phyloP scores from a whole-genome alignment of 2,888 invertebrate genomes.

The Trichopria drosophilae region DNA sequence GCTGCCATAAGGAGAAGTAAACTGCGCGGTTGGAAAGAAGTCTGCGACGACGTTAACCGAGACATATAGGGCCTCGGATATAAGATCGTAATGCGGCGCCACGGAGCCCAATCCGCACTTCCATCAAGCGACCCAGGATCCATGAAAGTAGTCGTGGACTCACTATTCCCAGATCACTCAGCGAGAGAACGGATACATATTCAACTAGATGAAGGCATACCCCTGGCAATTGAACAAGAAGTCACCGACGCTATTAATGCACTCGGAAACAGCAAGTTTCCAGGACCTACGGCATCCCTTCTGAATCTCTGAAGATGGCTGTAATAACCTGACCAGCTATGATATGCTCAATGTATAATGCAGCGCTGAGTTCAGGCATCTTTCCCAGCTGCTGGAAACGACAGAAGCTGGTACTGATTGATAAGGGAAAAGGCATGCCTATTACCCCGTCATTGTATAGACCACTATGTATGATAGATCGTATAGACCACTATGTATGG shows the following conservation, averaged over 20 bases:
- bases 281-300: slow-evolving; percentile 26
- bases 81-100: not conserved
- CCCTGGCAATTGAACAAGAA: too few species aligned
- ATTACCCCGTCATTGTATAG: slow-evolving; percentile 28
- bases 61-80: slow-evolving; percentile 11
- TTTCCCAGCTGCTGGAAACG: slow-evolving; percentile 5
- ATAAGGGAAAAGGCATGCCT: too few species aligned
- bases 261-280: slow-evolving; percentile 22
- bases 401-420: slow-evolving; percentile 24
- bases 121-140: too few species aligned
- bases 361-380: slow-evolving; percentile 15
- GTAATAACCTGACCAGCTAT: slow-evolving; percentile 5
- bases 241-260: too few species aligned
- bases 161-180: not conserved
- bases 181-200: not conserved
- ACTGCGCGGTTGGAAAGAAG: too few species aligned
- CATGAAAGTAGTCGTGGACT: not conserved
- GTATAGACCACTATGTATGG: too few species aligned
- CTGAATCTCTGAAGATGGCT: slow-evolving; percentile 15
- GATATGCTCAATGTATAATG: slow-evolving; percentile 24
- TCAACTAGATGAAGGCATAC: too few species aligned
- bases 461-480: slow-evolving; percentile 17
- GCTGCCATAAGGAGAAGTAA: slow-evolving; percentile 5
- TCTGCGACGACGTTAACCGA: too few species aligned
- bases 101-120: too few species aligned